phyloP scores from a whole-genome alignment of 92 coral and sea anemone species.

The Phenganax stokvisi region DNA sequence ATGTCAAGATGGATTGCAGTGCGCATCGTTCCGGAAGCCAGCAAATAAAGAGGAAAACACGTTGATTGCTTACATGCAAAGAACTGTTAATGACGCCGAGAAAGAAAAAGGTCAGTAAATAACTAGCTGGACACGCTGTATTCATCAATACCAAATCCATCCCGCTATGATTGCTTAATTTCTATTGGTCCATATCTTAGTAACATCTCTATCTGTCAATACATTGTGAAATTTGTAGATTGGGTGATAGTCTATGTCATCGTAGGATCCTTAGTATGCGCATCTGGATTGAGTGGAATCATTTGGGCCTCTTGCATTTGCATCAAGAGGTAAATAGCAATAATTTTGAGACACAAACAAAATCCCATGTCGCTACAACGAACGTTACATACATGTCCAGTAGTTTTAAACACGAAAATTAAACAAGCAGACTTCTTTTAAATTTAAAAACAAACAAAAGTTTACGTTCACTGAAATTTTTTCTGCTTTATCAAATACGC shows the following conservation, averaged over 20 bases:
- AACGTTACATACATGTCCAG: no score
- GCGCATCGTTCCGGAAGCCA: conserved; percentile 76
- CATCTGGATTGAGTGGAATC: conserved; percentile 86
- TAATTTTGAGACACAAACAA: no score
- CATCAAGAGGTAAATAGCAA: conserved; percentile 59
- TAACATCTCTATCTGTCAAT: background rate
- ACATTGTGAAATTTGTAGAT: conserved; percentile 41
- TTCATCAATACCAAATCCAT: background rate
- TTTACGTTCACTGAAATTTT: no score
- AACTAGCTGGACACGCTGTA: background rate
- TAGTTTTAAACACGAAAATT: no score
- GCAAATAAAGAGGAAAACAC: conserved; percentile 62
- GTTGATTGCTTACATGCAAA: conserved; percentile 84
- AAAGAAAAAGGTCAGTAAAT: conserved; percentile 67
- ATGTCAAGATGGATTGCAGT: conserved; percentile 83
- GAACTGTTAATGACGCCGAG: conserved; percentile 50
- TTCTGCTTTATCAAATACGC: background rate
- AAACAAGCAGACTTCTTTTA: no score
- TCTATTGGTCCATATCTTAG: no score
- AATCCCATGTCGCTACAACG: no score
- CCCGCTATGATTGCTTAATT: no score
- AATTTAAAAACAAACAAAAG: no score
- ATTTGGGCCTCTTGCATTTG: conserved; percentile 94
- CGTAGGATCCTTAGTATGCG: conserved; percentile 84
- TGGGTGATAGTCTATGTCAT: conserved; percentile 94